Base-by-base conservation (phyloP, 1,140 invertebrate species). In the Aphis craccivora region DNA sequence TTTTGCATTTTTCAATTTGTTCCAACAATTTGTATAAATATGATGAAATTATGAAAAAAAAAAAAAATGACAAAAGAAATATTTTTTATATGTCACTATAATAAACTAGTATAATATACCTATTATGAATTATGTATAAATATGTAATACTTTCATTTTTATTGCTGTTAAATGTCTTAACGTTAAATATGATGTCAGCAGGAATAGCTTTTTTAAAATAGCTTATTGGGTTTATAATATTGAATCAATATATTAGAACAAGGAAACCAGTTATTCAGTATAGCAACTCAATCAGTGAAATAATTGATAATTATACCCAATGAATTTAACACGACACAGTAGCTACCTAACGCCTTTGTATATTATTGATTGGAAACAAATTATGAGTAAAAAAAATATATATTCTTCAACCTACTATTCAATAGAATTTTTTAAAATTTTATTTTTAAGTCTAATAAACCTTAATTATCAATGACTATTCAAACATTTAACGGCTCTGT, bases 251-350 rank as follows among this genome's bases (percentile, higher is more conserved):
- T 84, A 45, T 43, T 35, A 4, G 35, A 37, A 90, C 51, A 51
- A 90, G n/a, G n/a, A 55, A 90, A 90, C 88, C 88, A 90, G 88
- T 90, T 90, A 55, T 55, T 90, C 37, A 60, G 35, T 23, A 2
- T 40, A 55, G 88, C 88, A 60, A 60, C 88, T 60, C 51, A 90
- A 90, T 90, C 88, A 55, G 35, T 90, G 88, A 60, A 55, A n/a
- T 67, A n/a, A 90, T 90, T 23, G 40, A 20, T 90, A 55, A 90
- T 90, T 60, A 53, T 37, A 37, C 22, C 35, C 51, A 25, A 40
- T 53, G 88, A 60, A 90, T 40, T 30, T 40, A 90, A 90, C 88
- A 48, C 25, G 43, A 14, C 84, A 87, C 84, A 51, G 88, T 60
- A 90, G 20, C 48, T 55, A 90, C n/a, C 9, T 55, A 40, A 40